Base-by-base conservation (phyloP, 2,888 invertebrate genomes). In the Cerceris ruficornis region DNA sequence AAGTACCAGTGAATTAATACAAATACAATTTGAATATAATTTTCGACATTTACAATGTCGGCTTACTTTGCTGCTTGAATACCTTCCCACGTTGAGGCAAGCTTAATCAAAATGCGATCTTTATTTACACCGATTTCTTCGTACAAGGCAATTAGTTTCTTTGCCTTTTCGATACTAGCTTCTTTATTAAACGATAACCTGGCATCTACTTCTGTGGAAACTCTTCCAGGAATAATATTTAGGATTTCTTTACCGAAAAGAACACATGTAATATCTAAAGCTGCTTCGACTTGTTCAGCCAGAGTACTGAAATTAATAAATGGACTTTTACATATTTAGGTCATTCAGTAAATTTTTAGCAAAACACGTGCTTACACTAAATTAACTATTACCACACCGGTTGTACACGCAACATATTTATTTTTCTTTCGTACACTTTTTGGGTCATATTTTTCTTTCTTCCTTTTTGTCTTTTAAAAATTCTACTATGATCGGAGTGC, bases 31-130 rank as follows among this genome's bases (percentile, higher is more conserved):
- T 14, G 0, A 58, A 41, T 17, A 43, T 52, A n/a, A 46, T 41
- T 11, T 14, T 9, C 1, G 28, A 15, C 9, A n/a, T 39, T 49
- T 11, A 7, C 46, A 6, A 50, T 57, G 69, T 59, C 41, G 74
- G 87, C 94, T 93, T 93, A 98, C 98, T 95, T 97, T 28, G 98
- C 99, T 46, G 99, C 99, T 93, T 99, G 97, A 82, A 99, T 99
- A 42, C 99, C 99, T 93, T 99, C 99, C 99, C 99, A 99, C 0
- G 99, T 99, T 0, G 99, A 98, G 0, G 99, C 98, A 83, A 99
- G 94, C 93, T 99, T 99, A 84, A 99, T 99, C 17, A 99, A 94
- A 91, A 99, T 96, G 69, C 99, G 95, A 14, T 99, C 98, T 91
- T 98, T 99, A 77, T 94, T 93, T 69, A 99, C 96, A 6, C 99